Evolutionary conservation across 1,140 invertebrate species (phyloP), one percentile per base, ranked within the genome.

Genomic region (Zaprionus gabonicus): DNA sequence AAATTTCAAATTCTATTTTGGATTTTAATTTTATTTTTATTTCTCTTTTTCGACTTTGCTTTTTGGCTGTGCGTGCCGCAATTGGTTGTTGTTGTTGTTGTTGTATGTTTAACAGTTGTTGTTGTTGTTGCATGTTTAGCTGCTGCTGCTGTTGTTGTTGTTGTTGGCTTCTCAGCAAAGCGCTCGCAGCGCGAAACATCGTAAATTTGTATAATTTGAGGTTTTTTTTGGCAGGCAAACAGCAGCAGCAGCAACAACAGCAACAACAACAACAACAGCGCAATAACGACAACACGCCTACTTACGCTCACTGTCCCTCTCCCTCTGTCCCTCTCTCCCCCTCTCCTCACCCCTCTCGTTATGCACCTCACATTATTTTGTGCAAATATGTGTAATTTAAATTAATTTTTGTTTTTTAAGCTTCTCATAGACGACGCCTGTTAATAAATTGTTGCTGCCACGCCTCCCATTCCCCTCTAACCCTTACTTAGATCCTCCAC

Each of bases 391-490:
- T 77, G 75, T 77, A 77, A 77, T 77, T 77, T 77, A 77, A 77
- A 77, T 77, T 77, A 77, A 77, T 77, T 77, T 77, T 77, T 77
- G 71, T 73, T 73, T 77, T 73, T 77, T 73, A 77, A 77, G 75
- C 75, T 68, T 73, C 53, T 63, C 63, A 62, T 67, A 77, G 63
- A 71, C 63, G 74, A 76, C 67, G 69, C 62, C 74, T 77, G 75
- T 73, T 77, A 73, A 77, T 77, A 77, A 77, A 77, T 73, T 68
- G 70, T 73, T 62, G 70, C 58, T 65, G 74, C 56, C 69, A 53
- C 71, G 60, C 34, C 25, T 27, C 38, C 36, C 7, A 23, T 20
- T 23, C 23, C 12, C 28, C 55, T 10, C 23, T 3, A 12, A 5
- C 53, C n/a, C 49, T 20, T 3, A 34, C 31, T 34, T 10, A 34